Conservation (phyloP, 2,888 invertebrate genomes). For the Campaea margaritaria region DNA sequence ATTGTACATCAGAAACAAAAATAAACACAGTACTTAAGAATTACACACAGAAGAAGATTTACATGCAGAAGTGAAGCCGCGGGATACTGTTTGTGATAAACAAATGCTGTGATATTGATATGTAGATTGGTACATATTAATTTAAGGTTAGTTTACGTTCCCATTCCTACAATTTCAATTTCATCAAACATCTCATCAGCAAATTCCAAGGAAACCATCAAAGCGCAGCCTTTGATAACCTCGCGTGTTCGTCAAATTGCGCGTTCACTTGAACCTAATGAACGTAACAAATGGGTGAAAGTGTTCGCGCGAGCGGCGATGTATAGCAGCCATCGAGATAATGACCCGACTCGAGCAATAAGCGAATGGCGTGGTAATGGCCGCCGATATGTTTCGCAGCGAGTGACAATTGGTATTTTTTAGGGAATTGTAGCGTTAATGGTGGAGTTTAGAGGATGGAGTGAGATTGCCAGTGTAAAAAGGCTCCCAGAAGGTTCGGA, state of each 20-base stretch:
- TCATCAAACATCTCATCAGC: slow-evolving; percentile 22
- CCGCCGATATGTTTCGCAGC: slow-evolving; percentile 36
- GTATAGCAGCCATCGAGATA: slow-evolving; percentile 66
- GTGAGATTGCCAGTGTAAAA: slow-evolving; percentile 10
- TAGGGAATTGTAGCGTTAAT: slow-evolving; percentile 27
- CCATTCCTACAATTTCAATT: slow-evolving; percentile 2
- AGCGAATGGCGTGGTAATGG: slow-evolving; percentile 45
- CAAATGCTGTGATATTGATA: no score
- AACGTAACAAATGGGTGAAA: slow-evolving; percentile 60
- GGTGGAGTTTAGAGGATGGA: slow-evolving; percentile 16
- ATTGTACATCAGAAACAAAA: no score
- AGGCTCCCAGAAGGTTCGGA: neutral
- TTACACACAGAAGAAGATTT: no score
- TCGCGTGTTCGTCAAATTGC: slow-evolving; percentile 54
- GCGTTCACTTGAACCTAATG: slow-evolving; percentile 65
- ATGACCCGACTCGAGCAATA: slow-evolving; percentile 56
- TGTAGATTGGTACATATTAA: no score
- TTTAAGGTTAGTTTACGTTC: no score
- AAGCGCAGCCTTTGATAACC: slow-evolving; percentile 35
- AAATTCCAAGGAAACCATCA: slow-evolving; percentile 25
- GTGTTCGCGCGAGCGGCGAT: slow-evolving; percentile 61
- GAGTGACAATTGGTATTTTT: slow-evolving; percentile 40
- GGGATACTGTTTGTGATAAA: no score
- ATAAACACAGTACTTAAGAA: no score
- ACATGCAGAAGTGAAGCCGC: no score